Evolutionary conservation across 2,888 invertebrate genomes (phyloP), one percentile per base, ranked within the genome.

Genomic region (Thereva unica): DNA sequence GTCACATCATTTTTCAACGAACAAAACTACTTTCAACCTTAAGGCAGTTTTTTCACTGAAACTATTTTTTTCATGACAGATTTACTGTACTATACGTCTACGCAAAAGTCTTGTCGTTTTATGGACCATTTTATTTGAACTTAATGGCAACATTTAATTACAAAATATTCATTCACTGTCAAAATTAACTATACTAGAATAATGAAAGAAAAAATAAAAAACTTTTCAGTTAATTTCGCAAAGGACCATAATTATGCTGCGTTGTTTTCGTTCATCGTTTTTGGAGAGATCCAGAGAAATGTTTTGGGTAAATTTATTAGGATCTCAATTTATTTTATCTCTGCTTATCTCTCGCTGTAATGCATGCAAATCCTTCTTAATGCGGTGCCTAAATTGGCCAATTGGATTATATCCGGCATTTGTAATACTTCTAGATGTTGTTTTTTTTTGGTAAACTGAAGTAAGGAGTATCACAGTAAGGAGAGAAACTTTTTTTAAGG

Each of bases 281-380:
- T 61, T 61, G 50, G 61, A 61, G 61, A 49, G 50, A 61, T 61
- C 61, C 50, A 41, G 50, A 61, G 50, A 61, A 61, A 50, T 61
- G 61, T 61, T 23, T 61, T 50, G 50, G 49, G 61, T 50, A 61
- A 61, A 61, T 61, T 61, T 61, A 61, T 61, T 40, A 50, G 45
- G 50, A 61, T 42, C 61, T 61, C 61, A 61, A 64, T 64, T 53
- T 54, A 54, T 40, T 63, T 59, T 63, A 66, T 66, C 53, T 68
- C 45, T 12, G 40, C 65, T 47, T 65, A 66, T 68, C 64, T 66
- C 52, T 35, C 64, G 64, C 56, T 41, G 50, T 66, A 68, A 68
- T 68, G 68, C 66, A 68, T 68, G 68, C 68, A 66, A 68, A 66
- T 68, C 66, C 42, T 42, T 63, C 50, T 66, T 68, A 68, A 66